These are phyloP conservation scores for Pachyrhynchus sulphureomaculatus DNA, from an alignment of 1,140 invertebrate genomes.

Conservation along the genomic window DNA sequence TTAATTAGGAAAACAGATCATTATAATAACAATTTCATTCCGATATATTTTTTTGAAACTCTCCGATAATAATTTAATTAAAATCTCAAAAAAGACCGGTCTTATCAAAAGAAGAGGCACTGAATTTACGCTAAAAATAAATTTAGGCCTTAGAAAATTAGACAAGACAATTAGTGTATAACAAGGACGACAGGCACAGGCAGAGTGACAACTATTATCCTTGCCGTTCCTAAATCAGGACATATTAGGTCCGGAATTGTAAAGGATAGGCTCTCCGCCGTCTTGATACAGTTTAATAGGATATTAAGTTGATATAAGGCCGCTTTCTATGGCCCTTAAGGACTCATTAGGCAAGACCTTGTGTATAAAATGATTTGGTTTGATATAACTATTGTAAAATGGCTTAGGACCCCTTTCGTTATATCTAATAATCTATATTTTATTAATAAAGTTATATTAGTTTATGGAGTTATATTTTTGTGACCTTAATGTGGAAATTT, in stretches of 20 bases:
- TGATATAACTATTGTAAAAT: not conserved
- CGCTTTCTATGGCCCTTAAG: not conserved
- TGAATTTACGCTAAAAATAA: slow-evolving; percentile 3
- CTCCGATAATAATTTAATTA: slow-evolving; percentile 6
- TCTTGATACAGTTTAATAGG: slow-evolving; percentile 24
- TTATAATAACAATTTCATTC: not conserved
- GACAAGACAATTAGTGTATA: slow-evolving; percentile 19
- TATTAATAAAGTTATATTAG: too few relatives aligned
- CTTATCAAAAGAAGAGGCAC: not conserved
- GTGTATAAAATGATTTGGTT: not conserved
- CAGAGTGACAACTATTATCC: slow-evolving; percentile 26
- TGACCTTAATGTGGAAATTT: too few relatives aligned
- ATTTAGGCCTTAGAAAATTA: slow-evolving; percentile 14
- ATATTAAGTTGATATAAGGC: slow-evolving; percentile 23
- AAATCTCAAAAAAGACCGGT: not conserved
- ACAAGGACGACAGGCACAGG: slow-evolving; percentile 2
- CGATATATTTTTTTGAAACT: not conserved
- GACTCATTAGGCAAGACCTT: not conserved
- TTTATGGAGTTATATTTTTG: too few relatives aligned
- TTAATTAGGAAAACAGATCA: too few relatives aligned
- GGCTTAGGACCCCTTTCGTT: not conserved
- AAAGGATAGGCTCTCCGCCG: slow-evolving; percentile 20
- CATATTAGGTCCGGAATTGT: slow-evolving; percentile 25
- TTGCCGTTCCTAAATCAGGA: slow-evolving; percentile 21
- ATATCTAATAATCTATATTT: not conserved